phyloP scores from a whole-genome alignment of 2,113 vertebrate species.

The Arvicanthis niloticus region DNA sequence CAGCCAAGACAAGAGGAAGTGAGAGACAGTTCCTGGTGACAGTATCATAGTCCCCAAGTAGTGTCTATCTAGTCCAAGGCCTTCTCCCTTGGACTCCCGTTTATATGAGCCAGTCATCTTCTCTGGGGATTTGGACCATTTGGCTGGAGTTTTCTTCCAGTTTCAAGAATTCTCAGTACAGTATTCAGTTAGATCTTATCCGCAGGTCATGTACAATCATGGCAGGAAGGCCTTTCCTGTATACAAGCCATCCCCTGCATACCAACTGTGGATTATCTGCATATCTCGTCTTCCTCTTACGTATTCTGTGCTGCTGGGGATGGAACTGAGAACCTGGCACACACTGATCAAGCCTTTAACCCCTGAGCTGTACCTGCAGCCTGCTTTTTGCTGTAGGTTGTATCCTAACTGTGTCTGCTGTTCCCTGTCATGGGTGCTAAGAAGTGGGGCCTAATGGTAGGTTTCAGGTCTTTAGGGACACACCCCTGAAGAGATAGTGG shows the following conservation, averaged over 20 bases:
- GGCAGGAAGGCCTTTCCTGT: not conserved
- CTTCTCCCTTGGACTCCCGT: not conserved
- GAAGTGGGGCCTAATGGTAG: not conserved
- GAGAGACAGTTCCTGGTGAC: not conserved
- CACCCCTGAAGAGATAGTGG: not conserved
- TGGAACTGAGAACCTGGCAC: not conserved
- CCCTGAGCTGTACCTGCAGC: not conserved
- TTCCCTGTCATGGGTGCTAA: not conserved
- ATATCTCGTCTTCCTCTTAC: not conserved
- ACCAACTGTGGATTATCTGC: not conserved
- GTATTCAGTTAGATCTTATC: not conserved
- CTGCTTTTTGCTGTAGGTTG: not conserved
- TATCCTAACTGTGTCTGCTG: not conserved
- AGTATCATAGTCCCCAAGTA: not conserved
- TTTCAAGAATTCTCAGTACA: not conserved
- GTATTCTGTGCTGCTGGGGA: not conserved
- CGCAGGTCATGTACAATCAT: not conserved
- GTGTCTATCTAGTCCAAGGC: not conserved
- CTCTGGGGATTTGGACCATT: not conserved
- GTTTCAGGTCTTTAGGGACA: not conserved
- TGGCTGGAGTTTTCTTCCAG: not conserved
- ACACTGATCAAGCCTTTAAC: not conserved
- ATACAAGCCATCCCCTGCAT: no score
- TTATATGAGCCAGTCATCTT: not conserved
- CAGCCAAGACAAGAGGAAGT: not conserved